These are phyloP conservation scores for Ennomos quercinarius DNA, from an alignment of 2,888 invertebrate genomes.

Conservation along the genomic window DNA sequence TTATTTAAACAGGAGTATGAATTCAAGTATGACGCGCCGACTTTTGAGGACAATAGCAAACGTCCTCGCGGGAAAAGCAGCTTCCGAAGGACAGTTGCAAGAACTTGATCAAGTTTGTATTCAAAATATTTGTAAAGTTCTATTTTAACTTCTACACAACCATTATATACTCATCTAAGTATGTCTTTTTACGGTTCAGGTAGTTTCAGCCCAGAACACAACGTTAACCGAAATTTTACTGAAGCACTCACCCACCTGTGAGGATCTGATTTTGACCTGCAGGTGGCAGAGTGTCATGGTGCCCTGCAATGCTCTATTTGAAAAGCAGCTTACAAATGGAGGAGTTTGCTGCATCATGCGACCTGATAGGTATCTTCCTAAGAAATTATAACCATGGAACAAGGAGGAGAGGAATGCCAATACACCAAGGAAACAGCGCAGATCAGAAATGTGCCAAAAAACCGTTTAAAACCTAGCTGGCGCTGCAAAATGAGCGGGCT, in stretches of 20 bases:
- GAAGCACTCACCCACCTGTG: conserved; percentile 55
- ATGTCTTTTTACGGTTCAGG: conserved; percentile 17
- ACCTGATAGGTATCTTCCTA: conserved; percentile 42
- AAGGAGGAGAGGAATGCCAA: too few species aligned
- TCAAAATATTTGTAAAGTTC: background rate
- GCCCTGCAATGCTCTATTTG: conserved; percentile 60
- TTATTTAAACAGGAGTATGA: conserved; percentile 13
- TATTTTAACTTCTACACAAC: background rate
- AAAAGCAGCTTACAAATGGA: conserved; percentile 55
- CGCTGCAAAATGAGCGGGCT: too few species aligned
- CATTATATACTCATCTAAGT: background rate
- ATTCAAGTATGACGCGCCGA: conserved; percentile 12
- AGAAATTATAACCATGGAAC: too few species aligned
- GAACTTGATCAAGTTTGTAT: conserved; percentile 46
- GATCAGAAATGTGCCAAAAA: too few species aligned
- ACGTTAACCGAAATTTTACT: conserved; percentile 56
- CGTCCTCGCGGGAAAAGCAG: conserved; percentile 50
- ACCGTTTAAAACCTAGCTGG: too few species aligned
- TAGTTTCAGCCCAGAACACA: conserved; percentile 51
- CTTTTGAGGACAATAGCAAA: conserved; percentile 50
- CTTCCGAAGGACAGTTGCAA: conserved; percentile 44
- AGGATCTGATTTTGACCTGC: conserved; percentile 52
- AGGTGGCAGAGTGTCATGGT: conserved; percentile 55
- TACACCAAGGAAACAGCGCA: too few species aligned
- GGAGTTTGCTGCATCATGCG: conserved; percentile 68